Evolutionary conservation across 1,140 invertebrate species (phyloP).

Genomic region (Trichogramma pretiosum): DNA sequence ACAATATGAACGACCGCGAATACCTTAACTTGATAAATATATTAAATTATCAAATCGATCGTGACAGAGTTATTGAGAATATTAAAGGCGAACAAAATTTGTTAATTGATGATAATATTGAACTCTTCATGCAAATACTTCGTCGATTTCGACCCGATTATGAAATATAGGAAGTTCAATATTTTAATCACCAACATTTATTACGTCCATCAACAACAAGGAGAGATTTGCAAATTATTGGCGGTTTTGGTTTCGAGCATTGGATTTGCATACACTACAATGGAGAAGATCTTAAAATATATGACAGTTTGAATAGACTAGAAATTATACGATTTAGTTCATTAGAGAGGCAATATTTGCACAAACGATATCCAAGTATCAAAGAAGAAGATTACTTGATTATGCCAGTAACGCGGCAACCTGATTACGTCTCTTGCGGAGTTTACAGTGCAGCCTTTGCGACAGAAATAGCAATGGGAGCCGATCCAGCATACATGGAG

Average conservation of each 20-base stretch:
- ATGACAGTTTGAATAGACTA: constrained; percentile 11
- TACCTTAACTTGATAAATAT: background rate
- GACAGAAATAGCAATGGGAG: constrained; percentile 8
- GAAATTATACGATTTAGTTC: too few species aligned
- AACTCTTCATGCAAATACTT: background rate
- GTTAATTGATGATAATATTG: background rate
- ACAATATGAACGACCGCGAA: too few species aligned
- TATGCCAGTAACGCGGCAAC: constrained; percentile 3
- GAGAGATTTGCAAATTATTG: constrained; percentile 10
- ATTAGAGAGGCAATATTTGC: constrained; percentile 5
- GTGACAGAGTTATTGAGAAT: background rate
- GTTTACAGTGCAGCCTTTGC: constrained; percentile 17
- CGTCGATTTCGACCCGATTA: background rate
- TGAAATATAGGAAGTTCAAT: background rate
- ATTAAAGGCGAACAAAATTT: background rate
- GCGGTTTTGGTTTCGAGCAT: background rate
- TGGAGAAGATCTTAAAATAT: constrained; percentile 1
- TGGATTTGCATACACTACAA: constrained; percentile 15
- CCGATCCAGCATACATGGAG: background rate
- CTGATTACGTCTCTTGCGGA: constrained; percentile 11
- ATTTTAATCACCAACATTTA: background rate
- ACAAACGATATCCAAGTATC: constrained; percentile 4
- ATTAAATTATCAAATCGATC: background rate
- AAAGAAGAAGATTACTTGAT: background rate
- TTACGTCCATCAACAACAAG: background rate